These are phyloP conservation scores for Psilopsiagon aymara DNA, from an alignment of 2,113 vertebrate species.

Conservation along the genomic window DNA sequence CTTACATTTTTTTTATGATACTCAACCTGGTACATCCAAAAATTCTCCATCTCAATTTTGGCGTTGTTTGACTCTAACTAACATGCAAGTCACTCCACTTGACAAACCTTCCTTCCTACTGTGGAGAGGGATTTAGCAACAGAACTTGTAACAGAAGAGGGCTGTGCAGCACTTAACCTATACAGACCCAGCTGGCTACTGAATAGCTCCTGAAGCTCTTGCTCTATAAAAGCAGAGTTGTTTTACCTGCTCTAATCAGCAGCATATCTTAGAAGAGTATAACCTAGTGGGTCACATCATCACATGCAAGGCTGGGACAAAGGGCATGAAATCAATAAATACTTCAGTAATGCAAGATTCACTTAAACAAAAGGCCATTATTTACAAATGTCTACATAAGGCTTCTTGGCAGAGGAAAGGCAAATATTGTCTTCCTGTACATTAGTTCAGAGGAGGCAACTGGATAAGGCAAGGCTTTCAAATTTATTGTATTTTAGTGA, in stretches of 20 bases:
- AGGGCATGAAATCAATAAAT: background rate
- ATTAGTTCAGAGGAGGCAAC: background rate
- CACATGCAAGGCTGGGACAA: background rate
- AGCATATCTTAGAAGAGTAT: background rate
- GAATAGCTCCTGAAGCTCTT: background rate
- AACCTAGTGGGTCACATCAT: background rate
- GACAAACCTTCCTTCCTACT: constrained; percentile 50
- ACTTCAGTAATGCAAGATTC: background rate
- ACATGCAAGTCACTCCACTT: background rate
- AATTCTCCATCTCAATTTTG: constrained; percentile 88
- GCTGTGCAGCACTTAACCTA: background rate
- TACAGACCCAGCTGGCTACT: background rate
- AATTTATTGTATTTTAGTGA: background rate
- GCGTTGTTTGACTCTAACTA: background rate
- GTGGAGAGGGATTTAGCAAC: constrained; percentile 58
- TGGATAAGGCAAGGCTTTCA: background rate
- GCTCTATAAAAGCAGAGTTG: background rate
- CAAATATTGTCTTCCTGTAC: background rate
- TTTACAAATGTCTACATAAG: background rate
- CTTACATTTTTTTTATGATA: constrained; percentile 76
- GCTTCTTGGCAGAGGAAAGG: background rate
- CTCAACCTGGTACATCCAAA: constrained; percentile 90
- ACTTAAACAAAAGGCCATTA: background rate
- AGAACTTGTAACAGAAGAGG: constrained; percentile 66
- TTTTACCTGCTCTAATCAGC: background rate